phyloP scores from a whole-genome alignment of 2,113 vertebrate species.

The Oenanthe melanoleuca region DNA sequence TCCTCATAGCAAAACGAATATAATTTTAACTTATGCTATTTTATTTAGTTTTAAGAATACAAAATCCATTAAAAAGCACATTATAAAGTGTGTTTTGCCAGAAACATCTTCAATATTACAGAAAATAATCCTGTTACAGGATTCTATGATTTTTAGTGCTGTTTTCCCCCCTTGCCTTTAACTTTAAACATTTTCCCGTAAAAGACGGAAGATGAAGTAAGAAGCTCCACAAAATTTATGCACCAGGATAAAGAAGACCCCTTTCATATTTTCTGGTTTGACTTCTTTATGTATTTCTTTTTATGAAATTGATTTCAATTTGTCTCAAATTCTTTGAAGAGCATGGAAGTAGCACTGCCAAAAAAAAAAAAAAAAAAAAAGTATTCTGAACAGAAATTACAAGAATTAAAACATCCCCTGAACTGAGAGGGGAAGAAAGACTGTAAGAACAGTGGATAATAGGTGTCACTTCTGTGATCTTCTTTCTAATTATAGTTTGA shows the following conservation, averaged over 20 bases:
- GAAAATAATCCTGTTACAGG: conserved; percentile 20
- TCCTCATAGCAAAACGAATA: neutral
- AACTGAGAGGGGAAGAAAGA: neutral
- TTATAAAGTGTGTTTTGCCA: conserved; percentile 8
- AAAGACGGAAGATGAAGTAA: neutral
- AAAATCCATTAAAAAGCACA: conserved; percentile 13
- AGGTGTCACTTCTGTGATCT: neutral
- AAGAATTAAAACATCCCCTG: neutral
- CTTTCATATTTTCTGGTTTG: neutral
- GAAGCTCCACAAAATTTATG: neutral
- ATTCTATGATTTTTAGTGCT: neutral
- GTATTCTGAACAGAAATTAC: neutral
- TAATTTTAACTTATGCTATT: neutral
- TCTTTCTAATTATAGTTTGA: neutral
- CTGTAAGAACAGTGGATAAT: neutral
- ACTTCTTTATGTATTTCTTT: neutral
- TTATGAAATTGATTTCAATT: neutral
- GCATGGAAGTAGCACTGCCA: neutral
- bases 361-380: neutral
- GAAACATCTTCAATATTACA: conserved; percentile 4
- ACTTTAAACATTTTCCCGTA: conserved; percentile 1
- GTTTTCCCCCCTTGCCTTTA: neutral
- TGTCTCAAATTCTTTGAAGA: neutral
- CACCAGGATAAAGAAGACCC: neutral
- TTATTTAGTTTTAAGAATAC: conserved; percentile 31